Evolutionary conservation across 2,888 invertebrate species (phyloP).

Genomic region (Aporophyla lueneburgensis): DNA sequence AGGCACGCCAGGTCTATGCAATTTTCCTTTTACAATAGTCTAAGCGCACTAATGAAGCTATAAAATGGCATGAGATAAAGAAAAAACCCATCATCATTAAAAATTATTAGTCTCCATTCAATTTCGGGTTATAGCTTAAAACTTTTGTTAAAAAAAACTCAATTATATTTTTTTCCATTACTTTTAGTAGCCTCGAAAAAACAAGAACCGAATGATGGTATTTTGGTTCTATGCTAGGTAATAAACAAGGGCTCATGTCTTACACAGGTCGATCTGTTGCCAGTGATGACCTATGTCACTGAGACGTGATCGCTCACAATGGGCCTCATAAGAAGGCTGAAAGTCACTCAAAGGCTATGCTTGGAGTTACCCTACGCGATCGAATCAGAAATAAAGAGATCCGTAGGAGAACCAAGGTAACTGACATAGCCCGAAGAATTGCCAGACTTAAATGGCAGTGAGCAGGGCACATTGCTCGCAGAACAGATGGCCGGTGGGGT

Average conservation of each 20-base stretch:
- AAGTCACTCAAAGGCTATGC: too few species aligned
- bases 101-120: constrained; percentile 19
- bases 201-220: not conserved
- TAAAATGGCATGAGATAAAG: constrained; percentile 7
- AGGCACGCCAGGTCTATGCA: not conserved
- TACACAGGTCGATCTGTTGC: too few species aligned
- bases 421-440: too few species aligned
- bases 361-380: too few species aligned
- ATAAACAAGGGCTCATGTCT: not conserved
- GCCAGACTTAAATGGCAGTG: too few species aligned
- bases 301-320: too few species aligned
- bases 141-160: constrained; percentile 33
- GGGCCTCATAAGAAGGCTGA: too few species aligned
- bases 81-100: constrained; percentile 28
- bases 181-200: constrained; percentile 10
- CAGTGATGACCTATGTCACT: too few species aligned
- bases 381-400: too few species aligned
- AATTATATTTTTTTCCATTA: not conserved
- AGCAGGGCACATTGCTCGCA: too few species aligned
- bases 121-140: constrained; percentile 22
- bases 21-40: not conserved
- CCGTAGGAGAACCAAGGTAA: too few species aligned
- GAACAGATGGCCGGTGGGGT: too few species aligned
- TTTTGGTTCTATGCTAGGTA: not conserved
- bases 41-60: constrained; percentile 12